Base-by-base conservation (phyloP, 2,797 vertebrate genomes). In the Carduelis carduelis region DNA sequence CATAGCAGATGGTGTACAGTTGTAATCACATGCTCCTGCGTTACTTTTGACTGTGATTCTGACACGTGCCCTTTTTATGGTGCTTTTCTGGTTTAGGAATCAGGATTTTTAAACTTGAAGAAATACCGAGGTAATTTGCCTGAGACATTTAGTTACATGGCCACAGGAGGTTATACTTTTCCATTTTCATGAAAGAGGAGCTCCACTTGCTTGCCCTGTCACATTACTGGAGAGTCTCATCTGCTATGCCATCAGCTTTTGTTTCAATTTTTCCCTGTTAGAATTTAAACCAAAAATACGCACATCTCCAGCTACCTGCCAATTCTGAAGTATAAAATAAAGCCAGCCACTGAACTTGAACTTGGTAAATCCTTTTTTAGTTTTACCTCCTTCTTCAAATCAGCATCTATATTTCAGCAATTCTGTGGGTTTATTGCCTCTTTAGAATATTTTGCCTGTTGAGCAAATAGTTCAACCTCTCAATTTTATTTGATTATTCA, bases 31-130 rank as follows among this genome's bases (percentile, higher is more conserved):
- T 39, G 19, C 8, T 77, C 5, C 39, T 10, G 7, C 34, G n/a
- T 71, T 91, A 32, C 60, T 83, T 79, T 75, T 74, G 26, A 26
- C 16, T 78, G 13, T 49, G 26, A 16, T 88, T 91, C 30, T 89
- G 50, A 28, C 10, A 34, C 2, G 0, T 34, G 9, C 63, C 43
- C 10, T 30, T 79, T 83, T 86, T 69, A 14, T 84, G 24, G 30
- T 46, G 30, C 22, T 64, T 60, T 77, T 76, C 50, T 89, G 27
- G 10, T 71, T 72, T 61, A 91, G 35, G 65, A 76, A 39, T 56
- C 12, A 21, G 13, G 34, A 1, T 56, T 66, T 87, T 11, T 57
- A 37, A 65, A 64, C 28, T 39, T 84, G 19, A 6, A 50, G 28
- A 79, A 91, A 46, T 39, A 34, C 18, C 34, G 12, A 59, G 9